Conservation (phyloP, 2,888 invertebrate genomes). For the Ochropleura leucogaster region DNA sequence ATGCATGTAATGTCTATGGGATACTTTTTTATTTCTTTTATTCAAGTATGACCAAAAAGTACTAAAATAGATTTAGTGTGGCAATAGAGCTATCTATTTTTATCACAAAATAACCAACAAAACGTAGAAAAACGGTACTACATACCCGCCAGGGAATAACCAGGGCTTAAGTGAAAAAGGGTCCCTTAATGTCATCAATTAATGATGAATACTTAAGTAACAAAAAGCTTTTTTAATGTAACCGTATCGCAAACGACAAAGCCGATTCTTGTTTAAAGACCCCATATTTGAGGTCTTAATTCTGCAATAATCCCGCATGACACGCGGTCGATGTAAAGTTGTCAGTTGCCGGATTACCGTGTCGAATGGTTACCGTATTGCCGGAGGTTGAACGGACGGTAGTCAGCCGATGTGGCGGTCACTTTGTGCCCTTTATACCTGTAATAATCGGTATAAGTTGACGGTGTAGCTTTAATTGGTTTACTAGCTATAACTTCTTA, state of each 20-base stretch:
- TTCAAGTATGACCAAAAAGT: too few relatives aligned
- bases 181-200: constrained; percentile 1
- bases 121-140: too few relatives aligned
- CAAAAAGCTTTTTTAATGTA: constrained; percentile 23
- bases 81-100: too few relatives aligned
- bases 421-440: constrained; percentile 15
- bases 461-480: constrained; percentile 17
- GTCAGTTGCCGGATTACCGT: constrained; percentile 41
- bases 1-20: too few relatives aligned
- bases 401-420: background rate
- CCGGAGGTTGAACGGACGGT: constrained; percentile 6
- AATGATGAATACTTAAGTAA: constrained; percentile 5
- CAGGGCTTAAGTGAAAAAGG: background rate
- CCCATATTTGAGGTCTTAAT: constrained; percentile 24
- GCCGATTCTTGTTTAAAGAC: constrained; percentile 31
- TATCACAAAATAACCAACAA: too few relatives aligned
- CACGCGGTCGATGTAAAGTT: constrained; percentile 39
- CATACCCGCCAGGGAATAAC: too few relatives aligned
- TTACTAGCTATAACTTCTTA: background rate
- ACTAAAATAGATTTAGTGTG: too few relatives aligned
- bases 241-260: constrained; percentile 5
- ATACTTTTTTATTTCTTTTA: too few relatives aligned
- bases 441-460: constrained; percentile 16
- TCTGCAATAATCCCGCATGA: constrained; percentile 38
- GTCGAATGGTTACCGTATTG: constrained; percentile 34